Evolutionary conservation across 2,797 vertebrate genomes (phyloP).

Genomic region (Vultur gryphus): DNA sequence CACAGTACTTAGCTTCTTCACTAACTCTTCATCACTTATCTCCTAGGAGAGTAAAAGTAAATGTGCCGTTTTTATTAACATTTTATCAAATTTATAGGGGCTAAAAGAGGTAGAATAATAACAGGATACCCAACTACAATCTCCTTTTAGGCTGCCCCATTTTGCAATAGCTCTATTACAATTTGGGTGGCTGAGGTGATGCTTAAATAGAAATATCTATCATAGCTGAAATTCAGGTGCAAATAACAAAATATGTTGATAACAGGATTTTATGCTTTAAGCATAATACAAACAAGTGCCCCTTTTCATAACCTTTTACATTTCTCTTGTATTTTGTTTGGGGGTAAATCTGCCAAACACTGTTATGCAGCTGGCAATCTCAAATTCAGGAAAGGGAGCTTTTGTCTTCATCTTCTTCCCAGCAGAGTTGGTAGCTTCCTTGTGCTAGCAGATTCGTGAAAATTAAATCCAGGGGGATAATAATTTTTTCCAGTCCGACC

Average conservation of each 20-base stretch:
- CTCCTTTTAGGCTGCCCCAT: not conserved
- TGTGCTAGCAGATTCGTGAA: not conserved
- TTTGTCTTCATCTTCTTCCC: not conserved
- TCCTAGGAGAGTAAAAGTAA: not conserved
- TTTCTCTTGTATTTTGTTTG: not conserved
- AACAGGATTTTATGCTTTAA: not conserved
- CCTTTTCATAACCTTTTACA: not conserved
- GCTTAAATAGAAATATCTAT: not conserved
- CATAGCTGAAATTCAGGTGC: not conserved
- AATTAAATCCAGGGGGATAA: not conserved
- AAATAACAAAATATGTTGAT: not conserved
- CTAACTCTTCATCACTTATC: not conserved
- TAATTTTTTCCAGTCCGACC: not conserved
- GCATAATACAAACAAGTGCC: not conserved
- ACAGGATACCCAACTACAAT: not conserved
- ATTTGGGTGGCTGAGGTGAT: not conserved
- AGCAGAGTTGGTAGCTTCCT: not conserved
- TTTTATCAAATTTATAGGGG: not conserved
- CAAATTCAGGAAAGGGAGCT: not conserved
- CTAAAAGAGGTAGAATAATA: not conserved
- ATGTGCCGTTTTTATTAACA: not conserved
- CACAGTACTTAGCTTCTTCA: not conserved
- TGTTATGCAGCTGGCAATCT: not conserved
- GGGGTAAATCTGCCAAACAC: not conserved
- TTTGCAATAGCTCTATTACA: not conserved